These are phyloP conservation scores for Engraulis encrasicolus DNA, from an alignment of 2,113 vertebrate species.

Conservation along the genomic window DNA sequence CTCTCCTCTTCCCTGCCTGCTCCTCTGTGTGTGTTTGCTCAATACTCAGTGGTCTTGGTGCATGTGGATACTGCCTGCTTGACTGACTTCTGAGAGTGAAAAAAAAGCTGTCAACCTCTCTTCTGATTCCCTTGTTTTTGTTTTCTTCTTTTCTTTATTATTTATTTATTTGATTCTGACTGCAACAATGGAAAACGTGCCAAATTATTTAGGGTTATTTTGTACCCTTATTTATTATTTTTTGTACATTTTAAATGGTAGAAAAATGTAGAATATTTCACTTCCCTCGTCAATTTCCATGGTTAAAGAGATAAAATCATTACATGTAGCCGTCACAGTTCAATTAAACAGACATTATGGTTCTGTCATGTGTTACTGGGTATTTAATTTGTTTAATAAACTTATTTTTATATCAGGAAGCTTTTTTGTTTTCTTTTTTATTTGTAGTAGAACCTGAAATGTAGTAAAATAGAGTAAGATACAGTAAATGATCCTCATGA, in stretches of 20 bases:
- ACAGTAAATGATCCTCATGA: background rate
- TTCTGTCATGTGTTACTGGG: slow-evolving; percentile 63
- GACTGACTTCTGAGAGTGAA: slow-evolving; percentile 59
- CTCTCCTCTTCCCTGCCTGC: slow-evolving; percentile 10
- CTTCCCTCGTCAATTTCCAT: slow-evolving; percentile 26
- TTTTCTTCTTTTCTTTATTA: slow-evolving; percentile 50
- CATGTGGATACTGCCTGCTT: slow-evolving; percentile 77
- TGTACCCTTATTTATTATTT: background rate
- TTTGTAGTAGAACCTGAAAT: background rate
- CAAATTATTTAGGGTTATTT: background rate
- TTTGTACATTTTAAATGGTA: background rate
- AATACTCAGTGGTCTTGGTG: slow-evolving; percentile 63
- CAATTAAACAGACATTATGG: background rate
- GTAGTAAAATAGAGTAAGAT: background rate
- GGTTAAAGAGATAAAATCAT: background rate
- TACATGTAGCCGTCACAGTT: slow-evolving; percentile 24
- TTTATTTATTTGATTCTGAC: background rate
- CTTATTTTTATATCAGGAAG: slow-evolving; percentile 89
- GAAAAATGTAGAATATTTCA: background rate
- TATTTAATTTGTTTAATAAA: slow-evolving; percentile 86
- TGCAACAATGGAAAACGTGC: background rate
- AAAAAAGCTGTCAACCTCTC: slow-evolving; percentile 59
- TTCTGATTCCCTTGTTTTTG: slow-evolving; percentile 8
- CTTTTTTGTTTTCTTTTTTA: slow-evolving; percentile 59
- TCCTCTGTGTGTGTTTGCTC: slow-evolving; percentile 26